Percentiles rank a stretch among this genome's conserved stretches.
phyloP scores from a whole-genome alignment of 30 jellyfish, hydroid and myxozoan species.

The Mastigias papua region DNA sequence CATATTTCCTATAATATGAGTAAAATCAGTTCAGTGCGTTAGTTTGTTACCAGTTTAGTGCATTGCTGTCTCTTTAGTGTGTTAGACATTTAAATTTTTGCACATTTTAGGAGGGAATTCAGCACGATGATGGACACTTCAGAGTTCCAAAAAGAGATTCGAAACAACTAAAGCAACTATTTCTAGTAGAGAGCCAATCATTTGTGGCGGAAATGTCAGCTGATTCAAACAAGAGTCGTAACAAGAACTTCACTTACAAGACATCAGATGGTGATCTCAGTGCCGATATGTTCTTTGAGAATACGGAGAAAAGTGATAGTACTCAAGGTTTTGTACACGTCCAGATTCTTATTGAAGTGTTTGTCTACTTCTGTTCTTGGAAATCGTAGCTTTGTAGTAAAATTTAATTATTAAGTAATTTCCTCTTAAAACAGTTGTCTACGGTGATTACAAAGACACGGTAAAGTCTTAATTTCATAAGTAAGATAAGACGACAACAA shows the following conservation, averaged over 20 bases:
- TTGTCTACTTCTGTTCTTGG: too few relatives aligned
- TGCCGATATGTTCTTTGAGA: slow-evolving; percentile 40
- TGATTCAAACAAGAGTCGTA: slow-evolving; percentile 2
- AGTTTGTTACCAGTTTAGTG: neutral
- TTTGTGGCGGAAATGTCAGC: neutral
- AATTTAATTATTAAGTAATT: too few relatives aligned
- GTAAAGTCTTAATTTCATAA: too few relatives aligned
- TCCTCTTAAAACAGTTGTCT: too few relatives aligned
- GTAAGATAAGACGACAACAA: too few relatives aligned
- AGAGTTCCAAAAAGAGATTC: neutral
- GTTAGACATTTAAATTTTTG: too few relatives aligned
- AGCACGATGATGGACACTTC: neutral
- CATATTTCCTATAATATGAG: neutral
- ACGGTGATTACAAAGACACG: too few relatives aligned
- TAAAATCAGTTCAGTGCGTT: neutral
- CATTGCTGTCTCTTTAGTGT: neutral
- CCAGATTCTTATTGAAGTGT: too few relatives aligned
- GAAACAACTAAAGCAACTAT: neutral
- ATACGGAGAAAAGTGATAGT: neutral
- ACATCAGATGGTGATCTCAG: slow-evolving; percentile 53
- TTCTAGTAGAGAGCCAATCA: slow-evolving; percentile 11
- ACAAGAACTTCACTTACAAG: neutral
- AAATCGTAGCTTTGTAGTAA: too few relatives aligned
- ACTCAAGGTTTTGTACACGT: slow-evolving; percentile 19
- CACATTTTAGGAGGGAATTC: neutral